Conservation (phyloP, 2,113 vertebrate species). For the Bolborhynchus lineola region DNA sequence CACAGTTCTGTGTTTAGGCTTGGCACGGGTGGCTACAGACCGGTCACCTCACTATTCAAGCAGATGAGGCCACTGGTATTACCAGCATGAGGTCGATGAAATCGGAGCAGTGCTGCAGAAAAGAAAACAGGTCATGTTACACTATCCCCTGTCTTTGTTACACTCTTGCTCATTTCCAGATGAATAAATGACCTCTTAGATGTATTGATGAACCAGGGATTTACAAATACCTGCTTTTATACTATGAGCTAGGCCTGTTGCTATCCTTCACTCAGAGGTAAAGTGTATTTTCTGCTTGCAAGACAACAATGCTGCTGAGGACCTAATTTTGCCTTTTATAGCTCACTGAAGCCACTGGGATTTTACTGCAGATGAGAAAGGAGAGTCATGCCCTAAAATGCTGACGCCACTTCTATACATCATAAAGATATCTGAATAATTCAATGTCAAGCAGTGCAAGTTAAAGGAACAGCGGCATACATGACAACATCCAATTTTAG, state of each 20-base stretch:
- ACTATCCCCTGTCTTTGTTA: not conserved
- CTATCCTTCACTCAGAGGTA: not conserved
- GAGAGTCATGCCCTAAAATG: conserved; percentile 53
- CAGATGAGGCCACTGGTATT: not conserved
- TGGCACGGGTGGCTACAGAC: not conserved
- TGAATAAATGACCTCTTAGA: not conserved
- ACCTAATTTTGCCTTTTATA: conserved; percentile 44
- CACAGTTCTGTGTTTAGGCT: not conserved
- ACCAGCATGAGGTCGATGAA: not conserved
- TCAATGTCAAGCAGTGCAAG: conserved; percentile 28
- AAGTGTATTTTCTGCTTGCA: conserved; percentile 1
- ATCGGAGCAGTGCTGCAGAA: not conserved
- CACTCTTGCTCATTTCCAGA: not conserved
- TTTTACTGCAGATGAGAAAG: conserved; percentile 42
- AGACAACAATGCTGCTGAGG: not conserved
- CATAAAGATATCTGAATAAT: conserved; percentile 58
- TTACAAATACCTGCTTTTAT: not conserved
- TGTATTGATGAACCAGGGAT: not conserved
- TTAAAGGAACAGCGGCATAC: conserved; percentile 48
- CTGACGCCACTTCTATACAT: conserved; percentile 56
- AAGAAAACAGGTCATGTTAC: not conserved
- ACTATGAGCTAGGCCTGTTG: not conserved
- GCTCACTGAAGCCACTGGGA: conserved; percentile 33
- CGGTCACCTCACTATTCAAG: not conserved
- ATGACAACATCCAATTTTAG: not conserved